Evolutionary conservation across 2,113 vertebrate species (phyloP).

Genomic region (Pterophyllum scalare): DNA sequence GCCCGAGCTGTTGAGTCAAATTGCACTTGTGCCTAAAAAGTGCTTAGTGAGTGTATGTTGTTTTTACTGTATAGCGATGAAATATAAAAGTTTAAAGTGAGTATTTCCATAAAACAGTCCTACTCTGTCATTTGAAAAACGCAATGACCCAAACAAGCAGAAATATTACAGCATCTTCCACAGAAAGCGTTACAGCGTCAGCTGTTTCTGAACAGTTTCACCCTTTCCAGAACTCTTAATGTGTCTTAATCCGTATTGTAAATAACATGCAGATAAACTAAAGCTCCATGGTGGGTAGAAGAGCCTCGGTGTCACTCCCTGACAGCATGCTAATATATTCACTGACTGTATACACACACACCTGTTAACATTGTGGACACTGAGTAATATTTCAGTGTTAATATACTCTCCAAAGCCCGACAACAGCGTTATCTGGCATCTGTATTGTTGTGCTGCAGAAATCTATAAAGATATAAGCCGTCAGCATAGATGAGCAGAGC

Average conservation of each 20-base stretch:
- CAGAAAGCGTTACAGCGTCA: constrained; percentile 32
- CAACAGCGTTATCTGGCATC: constrained; percentile 15
- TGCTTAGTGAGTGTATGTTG: neutral
- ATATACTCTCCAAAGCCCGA: constrained; percentile 33
- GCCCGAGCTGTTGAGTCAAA: neutral
- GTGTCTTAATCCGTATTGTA: constrained; percentile 66
- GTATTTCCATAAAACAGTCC: neutral
- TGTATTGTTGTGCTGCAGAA: constrained; percentile 51
- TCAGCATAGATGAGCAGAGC: constrained; percentile 28
- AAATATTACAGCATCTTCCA: constrained; percentile 32
- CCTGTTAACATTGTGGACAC: constrained; percentile 45
- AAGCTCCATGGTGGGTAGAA: constrained; percentile 56
- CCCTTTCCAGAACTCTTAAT: constrained; percentile 28
- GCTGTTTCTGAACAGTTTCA: constrained; percentile 18
- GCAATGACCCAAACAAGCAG: neutral
- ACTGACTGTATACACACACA: constrained; percentile 54
- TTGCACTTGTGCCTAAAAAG: neutral
- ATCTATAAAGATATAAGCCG: constrained; percentile 34
- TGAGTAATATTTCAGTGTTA: constrained; percentile 21
- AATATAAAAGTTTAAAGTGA: neutral
- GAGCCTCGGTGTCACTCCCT: constrained; percentile 36
- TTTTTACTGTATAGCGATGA: neutral
- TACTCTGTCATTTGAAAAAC: neutral
- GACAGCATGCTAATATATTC: constrained; percentile 75
- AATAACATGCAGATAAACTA: constrained; percentile 64